Conservation (phyloP, 1,140 invertebrate genomes). For the Euschistus heros region DNA sequence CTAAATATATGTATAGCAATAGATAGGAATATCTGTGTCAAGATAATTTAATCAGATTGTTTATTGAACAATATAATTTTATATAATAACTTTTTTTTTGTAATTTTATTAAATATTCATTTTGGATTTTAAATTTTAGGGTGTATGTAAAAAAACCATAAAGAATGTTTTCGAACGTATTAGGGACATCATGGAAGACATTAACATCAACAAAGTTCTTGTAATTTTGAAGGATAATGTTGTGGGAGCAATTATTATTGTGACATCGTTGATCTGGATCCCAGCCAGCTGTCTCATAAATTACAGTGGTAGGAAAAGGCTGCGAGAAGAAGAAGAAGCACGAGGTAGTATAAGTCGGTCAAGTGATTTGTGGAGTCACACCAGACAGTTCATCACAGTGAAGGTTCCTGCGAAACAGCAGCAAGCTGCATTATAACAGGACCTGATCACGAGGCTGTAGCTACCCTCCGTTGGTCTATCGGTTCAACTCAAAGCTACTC, state of each 20-base stretch:
- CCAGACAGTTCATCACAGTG: background rate
- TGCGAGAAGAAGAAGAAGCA: slow-evolving; percentile 34
- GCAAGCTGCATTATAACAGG: background rate
- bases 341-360: background rate
- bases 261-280: slow-evolving; percentile 85
- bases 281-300: slow-evolving; percentile 73
- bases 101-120: background rate
- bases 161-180: slow-evolving; percentile 90
- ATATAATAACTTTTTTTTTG: background rate
- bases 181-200: slow-evolving; percentile 94
- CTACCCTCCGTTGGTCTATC: no score
- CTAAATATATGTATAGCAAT: no score
- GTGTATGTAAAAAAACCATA: slow-evolving; percentile 86
- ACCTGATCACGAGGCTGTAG: no score
- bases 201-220: slow-evolving; percentile 86
- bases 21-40: no score
- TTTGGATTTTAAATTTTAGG: slow-evolving; percentile 41
- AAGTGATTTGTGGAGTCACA: background rate
- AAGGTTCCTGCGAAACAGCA: background rate
- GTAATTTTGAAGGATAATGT: slow-evolving; percentile 79
- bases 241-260: slow-evolving; percentile 77
- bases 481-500: no score
- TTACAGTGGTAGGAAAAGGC: slow-evolving; percentile 61
- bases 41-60: no score
- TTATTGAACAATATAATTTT: background rate